Evolutionary conservation across 2,888 invertebrate genomes (phyloP), one percentile per base, ranked within the genome.

Genomic region (Diaperis boleti): DNA sequence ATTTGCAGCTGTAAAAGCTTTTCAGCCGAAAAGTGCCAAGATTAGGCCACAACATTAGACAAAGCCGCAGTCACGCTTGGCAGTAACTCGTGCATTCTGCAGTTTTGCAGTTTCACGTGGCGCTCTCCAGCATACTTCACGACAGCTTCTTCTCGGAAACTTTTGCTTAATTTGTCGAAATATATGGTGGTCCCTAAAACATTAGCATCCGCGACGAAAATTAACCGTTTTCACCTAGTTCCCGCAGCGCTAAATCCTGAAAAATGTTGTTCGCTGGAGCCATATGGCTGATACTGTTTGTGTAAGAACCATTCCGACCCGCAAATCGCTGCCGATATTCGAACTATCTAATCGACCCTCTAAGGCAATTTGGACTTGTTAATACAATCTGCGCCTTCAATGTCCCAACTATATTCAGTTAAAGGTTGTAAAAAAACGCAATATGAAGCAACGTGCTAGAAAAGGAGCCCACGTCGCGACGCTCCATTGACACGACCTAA

Each of bases 401-500:
- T 18, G 33, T 50, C 31, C 44, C 44, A 35, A 18, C 49, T 41
- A 13, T 35, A 35, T 50, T 18, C 13, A 37, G 35, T 35, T 37
- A 35, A 33, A 11, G 45, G 20, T 15, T 18, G 35, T 42, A 4
- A 39, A 54, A 54, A 54, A 42, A 37, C 8, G 20, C 22, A 29
- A 10, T 33, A 18, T n/a, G n/a, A 8, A 26, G 22, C 22, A 22
- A 7, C n/a, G 22, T 3, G 37, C 15, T 11, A 20, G 56, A 56
- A 10, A 29, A 45, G 41, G 41, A 59, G 14, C 11, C 22, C 17
- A 35, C 49, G 33, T 59, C 59, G 47, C 49, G 59, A 49, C 41
- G 14, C 62, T 33, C 18, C 62, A 56, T 45, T 33, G 56, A 22
- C 56, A 55, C 18, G 35, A 11, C 18, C 45, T 56, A 68, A 72